A percentile compares a stretch with the other conserved stretches of the same genome.
Conservation (phyloP, 1,140 invertebrate species). For the Samia ricini region DNA sequence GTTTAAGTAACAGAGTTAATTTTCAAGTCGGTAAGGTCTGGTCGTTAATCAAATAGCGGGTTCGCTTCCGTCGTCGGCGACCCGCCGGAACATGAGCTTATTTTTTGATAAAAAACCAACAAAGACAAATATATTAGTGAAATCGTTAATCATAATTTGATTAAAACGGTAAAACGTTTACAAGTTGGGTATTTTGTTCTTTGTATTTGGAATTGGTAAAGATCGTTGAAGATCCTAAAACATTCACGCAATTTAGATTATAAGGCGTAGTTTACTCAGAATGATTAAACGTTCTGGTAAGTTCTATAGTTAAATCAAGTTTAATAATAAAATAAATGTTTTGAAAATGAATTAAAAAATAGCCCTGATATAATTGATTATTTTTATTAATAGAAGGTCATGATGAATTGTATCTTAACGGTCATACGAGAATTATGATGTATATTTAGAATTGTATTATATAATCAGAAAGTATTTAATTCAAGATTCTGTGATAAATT, state of each 20-base stretch:
- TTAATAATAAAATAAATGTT: too few relatives aligned
- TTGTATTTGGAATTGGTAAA: not conserved
- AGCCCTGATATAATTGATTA: too few relatives aligned
- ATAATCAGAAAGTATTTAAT: too few relatives aligned
- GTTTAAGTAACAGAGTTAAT: slow-evolving; percentile 69
- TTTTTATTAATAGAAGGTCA: too few relatives aligned
- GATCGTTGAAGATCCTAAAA: not conserved
- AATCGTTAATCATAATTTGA: slow-evolving; percentile 56
- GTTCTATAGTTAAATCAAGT: too few relatives aligned
- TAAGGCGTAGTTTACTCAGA: not conserved
- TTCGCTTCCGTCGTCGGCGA: slow-evolving; percentile 54
- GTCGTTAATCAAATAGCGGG: slow-evolving; percentile 63
- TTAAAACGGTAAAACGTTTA: slow-evolving; percentile 16
- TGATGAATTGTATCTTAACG: too few relatives aligned
- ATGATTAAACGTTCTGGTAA: not conserved
- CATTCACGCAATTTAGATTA: not conserved
- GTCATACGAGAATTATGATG: too few relatives aligned
- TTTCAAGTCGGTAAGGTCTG: slow-evolving; percentile 60
- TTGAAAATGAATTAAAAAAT: too few relatives aligned
- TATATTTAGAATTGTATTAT: too few relatives aligned
- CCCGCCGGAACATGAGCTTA: slow-evolving; percentile 58
- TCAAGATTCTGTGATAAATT: too few relatives aligned
- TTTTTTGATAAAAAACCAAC: slow-evolving; percentile 71
- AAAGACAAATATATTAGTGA: slow-evolving; percentile 53
- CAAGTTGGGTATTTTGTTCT: not conserved